Evolutionary conservation across 2,797 vertebrate species (phyloP), one percentile per base, ranked within the genome.

Genomic region (Cynopterus sphinx): DNA sequence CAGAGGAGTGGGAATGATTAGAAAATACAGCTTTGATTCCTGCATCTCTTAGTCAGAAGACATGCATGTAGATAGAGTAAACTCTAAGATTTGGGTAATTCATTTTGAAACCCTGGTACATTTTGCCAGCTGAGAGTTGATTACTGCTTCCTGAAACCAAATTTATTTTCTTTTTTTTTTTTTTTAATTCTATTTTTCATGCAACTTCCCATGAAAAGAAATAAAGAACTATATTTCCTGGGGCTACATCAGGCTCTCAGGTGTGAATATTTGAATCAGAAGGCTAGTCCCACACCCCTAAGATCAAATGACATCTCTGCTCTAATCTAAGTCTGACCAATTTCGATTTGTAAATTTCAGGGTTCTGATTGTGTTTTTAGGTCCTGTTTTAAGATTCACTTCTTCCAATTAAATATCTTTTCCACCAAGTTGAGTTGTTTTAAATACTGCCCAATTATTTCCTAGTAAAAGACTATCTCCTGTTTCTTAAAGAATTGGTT

Each of bases 391-490:
- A 71, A 78, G 46, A 70, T 73, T 95, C n/a, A 83, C 9, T 63
- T 24, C 24, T 92, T 85, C 77, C 61, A 59, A 68, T 53, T 61
- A 93, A 77, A 65, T 53, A 77, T 19, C n/a, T 86, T 82, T 88
- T 86, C 41, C 68, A 81, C 31, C 79, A 95, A 36, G 3, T 71
- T 95, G 63, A 71, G 31, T 92, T 95, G 78, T 97, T 97, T 28
- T 82, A 98, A 97, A 61, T 86, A 91, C 77, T 36, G 75, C 33
- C 21, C 68, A 92, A 70, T 59, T 57, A 84, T 93, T 96, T 95
- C 46, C 78, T 75, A 41, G 86, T 95, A 70, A 97, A 97, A 97
- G 26, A 96, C 94, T 78, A 96, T 97, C 91, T 67, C 31, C 86
- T 96, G 61, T 85, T 78, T 89, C 51, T 85, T 88, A 87, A 59